Base-by-base conservation (phyloP, 1,140 invertebrate species). In the Anagrus nilaparvatae region DNA sequence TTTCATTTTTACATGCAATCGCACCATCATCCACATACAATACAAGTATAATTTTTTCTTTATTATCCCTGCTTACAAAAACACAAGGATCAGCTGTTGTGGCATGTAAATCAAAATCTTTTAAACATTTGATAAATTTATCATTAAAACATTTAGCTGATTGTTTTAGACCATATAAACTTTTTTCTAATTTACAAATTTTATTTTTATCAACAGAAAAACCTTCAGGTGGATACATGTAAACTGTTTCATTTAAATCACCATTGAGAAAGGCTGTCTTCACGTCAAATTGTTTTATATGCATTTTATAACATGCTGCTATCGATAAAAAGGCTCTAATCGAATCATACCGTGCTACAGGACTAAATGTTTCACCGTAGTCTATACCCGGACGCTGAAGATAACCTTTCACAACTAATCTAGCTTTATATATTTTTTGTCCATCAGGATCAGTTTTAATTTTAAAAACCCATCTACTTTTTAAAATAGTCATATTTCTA, bases 281-380 rank as follows among this genome's bases (percentile, higher is more conserved):
- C 7, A 67, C 52, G 43, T 65, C 64, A n/a, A 63, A 39, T 29
- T 61, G 56, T 30, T 47, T 47, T 9, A 63, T 39, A 8, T 46
- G 19, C 12, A 56, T 27, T 17, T 46, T 37, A 8, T 52, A 12
- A 12, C 39, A 28, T 2, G 42, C 43, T 18, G 51, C 50, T 31
- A 61, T 37, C 14, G 44, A 42, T 7, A 66, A 47, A 7, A 68
- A 41, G 27, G 50, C 46, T 40, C 60, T 46, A 28, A 62, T 30
- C 23, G 56, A 49, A 29, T 27, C 24, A 21, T 38, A 44, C 42
- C 51, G 50, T 32, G 49, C 45, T 17, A 69, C 63, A 23, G 57
- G 53, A 19, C 54, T 44, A 50, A 55, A 61, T 23, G 54, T 55
- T 32, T 64, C 58, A 28, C 41, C 19, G 44, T 51, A 56, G 30